A percentile compares a stretch with the other conserved stretches of the same genome.
Conservation (phyloP, 2,113 vertebrate genomes). For the Mixornis gularis region DNA sequence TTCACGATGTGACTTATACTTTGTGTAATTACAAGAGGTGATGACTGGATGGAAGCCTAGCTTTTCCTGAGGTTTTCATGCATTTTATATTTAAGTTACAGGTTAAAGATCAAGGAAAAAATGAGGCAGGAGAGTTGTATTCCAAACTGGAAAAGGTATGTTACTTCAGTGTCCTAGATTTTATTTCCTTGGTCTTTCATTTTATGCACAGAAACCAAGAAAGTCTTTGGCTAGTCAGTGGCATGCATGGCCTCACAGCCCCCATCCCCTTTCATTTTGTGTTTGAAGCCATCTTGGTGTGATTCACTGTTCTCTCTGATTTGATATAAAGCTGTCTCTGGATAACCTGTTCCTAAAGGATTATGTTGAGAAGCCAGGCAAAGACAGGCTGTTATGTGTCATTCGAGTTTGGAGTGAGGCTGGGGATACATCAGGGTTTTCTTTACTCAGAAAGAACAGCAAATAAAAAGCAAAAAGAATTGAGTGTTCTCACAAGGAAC, state of each 20-base stretch:
- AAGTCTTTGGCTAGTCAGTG: neutral
- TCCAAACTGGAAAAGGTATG: conserved; percentile 91
- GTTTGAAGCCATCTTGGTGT: neutral
- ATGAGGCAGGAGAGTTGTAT: conserved; percentile 86
- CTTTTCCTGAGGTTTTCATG: neutral
- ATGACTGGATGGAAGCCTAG: neutral
- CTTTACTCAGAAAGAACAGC: neutral
- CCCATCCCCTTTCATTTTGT: neutral
- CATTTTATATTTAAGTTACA: conserved; percentile 69
- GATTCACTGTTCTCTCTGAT: neutral
- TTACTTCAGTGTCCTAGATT: neutral
- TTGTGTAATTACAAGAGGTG: neutral
- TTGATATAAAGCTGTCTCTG: neutral
- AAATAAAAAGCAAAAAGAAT: neutral
- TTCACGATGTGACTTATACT: neutral
- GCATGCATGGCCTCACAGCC: neutral
- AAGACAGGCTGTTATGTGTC: neutral
- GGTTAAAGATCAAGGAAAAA: conserved; percentile 94
- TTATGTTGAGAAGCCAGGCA: neutral
- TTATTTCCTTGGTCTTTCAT: neutral
- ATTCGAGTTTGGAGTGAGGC: neutral
- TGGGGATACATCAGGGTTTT: neutral
- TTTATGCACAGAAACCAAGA: neutral
- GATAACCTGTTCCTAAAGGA: neutral
- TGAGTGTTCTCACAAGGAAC: neutral